Conservation (phyloP, 1,140 invertebrate genomes). For the Polypedilum pembai region DNA sequence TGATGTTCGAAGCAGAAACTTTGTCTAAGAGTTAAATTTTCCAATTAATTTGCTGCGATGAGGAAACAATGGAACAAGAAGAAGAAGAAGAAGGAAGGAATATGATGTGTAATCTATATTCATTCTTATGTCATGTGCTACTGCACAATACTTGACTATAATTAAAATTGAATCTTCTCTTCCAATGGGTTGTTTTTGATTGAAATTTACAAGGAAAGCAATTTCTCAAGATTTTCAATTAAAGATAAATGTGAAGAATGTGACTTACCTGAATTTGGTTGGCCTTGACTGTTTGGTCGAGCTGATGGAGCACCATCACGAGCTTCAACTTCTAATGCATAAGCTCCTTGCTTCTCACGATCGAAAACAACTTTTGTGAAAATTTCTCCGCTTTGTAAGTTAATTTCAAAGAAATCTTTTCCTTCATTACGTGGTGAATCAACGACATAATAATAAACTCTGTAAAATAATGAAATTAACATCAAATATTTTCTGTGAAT, state of each 20-base stretch:
- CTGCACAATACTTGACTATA: too few species aligned
- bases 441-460: constrained; percentile 88
- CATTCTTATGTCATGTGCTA: too few species aligned
- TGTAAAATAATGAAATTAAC: background rate
- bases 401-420: constrained; percentile 91
- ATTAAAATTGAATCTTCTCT: too few species aligned
- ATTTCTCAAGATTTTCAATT: constrained; percentile 30
- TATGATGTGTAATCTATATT: too few species aligned
- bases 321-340: constrained; percentile 87
- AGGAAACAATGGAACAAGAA: too few species aligned
- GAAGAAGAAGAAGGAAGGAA: too few species aligned
- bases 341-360: constrained; percentile 89
- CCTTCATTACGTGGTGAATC: constrained; percentile 83
- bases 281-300: constrained; percentile 77
- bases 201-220: too few species aligned
- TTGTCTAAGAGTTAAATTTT: too few species aligned
- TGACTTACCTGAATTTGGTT: constrained; percentile 83
- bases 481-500: background rate
- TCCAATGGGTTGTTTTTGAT: too few species aligned
- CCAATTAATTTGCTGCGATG: too few species aligned
- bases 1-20: too few species aligned
- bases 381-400: constrained; percentile 85
- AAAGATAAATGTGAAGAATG: constrained; percentile 30
- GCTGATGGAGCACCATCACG: constrained; percentile 87
- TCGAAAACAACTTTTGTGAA: constrained; percentile 91